Evolutionary conservation across 2,888 invertebrate species (phyloP), one percentile per base, ranked within the genome.

Genomic region (Torymus tubicola): DNA sequence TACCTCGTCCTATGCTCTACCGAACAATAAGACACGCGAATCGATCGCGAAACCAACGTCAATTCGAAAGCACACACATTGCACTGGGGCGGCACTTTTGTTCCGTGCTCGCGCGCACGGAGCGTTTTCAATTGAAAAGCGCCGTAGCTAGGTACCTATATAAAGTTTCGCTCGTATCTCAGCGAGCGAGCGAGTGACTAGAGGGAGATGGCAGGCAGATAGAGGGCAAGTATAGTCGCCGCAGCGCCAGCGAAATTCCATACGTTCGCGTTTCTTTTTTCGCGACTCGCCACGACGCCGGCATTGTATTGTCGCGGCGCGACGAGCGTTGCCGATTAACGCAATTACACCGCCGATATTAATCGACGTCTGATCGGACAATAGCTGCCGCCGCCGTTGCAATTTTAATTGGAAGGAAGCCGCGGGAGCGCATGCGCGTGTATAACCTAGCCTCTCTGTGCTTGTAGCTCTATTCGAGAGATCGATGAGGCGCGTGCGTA

Each of bases 341-440:
- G 81, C 79, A 83, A 83, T 81, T 81, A 83, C 81, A 81, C 67
- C 69, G 73, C 11, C 67, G 79, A 83, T 83, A 81, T 81, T 81
- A 83, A 83, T 83, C 79, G 81, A 77, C 83, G 79, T 73, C 73
- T 74, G 81, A 80, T 81, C 79, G 81, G 70, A 83, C 83, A 83
- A 83, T 81, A 81, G 80, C 31, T 31, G 60, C 70, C 13, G 42
- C 10, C 42, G 42, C 67, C 57, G 60, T 57, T 77, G 69, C 73
- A 61, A 79, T 83, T 83, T 83, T 83, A 83, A 83, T 83, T 83
- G 79, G 83, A 79, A 63, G 78, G 78, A 73, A 71, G 73, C 69
- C 50, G 57, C 31, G 3, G 11, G 42, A 42, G 8, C 42, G 42
- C 42, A 21, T 21, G 42, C 8, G 42, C 42, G 42, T 42, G 42